Base-by-base conservation (phyloP, 2,888 invertebrate species). In the Conops quadrifasciatus region DNA sequence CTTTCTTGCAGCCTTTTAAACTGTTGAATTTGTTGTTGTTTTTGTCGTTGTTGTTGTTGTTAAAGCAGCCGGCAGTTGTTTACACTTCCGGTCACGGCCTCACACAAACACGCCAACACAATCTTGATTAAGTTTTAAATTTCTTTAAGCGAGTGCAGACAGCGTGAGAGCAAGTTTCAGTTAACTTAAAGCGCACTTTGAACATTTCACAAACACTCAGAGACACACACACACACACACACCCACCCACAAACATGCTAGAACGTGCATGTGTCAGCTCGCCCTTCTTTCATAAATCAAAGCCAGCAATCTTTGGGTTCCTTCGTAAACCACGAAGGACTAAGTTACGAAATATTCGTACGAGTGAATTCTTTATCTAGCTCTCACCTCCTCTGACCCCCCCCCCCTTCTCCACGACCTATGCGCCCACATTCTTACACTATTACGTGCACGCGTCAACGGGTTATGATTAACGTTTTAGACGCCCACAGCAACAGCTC, bases 401-500 rank as follows among this genome's bases (percentile, higher is more conserved):
- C 51, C 36, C 9, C 9, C 36, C 9, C 9, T 36, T 36, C 9
- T 36, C 36, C n/a, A 62, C 49, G 36, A 51, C 68, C 80, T 80
- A 77, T 36, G 4, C 36, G 9, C 9, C 36, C 4, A 36, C 36
- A 36, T 36, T 36, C 36, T 36, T 36, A 36, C 36, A 36, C 36
- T 7, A 36, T 36, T 36, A 7, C 9, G 36, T 36, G 4, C 36
- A 74, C 78, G 78, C 79, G 80, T 81, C 82, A 81, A 82, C 82
- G 82, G 81, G 82, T 81, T 81, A 82, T 82, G 82, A 82, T 81
- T 81, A 81, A 81, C 81, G 36, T 36, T 36, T n/a, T n/a, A 36
- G 4, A 7, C 36, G 36, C 36, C 36, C 4, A 36, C n/a, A n/a
- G n/a, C n/a, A n/a, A n/a, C n/a, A n/a, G n/a, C n/a, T n/a, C n/a